Evolutionary conservation across 2,113 vertebrate species (phyloP).

Genomic region (Notarius lentiginosus): DNA sequence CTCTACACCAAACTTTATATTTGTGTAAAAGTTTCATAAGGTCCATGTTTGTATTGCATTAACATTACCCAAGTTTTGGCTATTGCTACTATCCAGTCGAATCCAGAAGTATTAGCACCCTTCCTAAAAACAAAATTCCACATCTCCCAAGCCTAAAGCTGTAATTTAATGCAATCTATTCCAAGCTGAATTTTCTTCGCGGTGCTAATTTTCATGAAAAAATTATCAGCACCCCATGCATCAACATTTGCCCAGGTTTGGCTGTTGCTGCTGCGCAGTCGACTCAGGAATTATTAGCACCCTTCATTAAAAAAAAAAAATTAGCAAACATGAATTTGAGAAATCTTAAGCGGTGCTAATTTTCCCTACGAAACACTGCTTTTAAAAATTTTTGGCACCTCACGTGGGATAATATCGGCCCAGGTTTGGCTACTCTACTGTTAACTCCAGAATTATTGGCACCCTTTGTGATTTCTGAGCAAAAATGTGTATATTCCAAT

Average conservation of each 20-base stretch:
- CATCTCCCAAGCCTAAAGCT: neutral
- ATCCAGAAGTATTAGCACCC: neutral
- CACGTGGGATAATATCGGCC: neutral
- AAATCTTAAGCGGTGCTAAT: neutral
- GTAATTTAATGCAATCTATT: neutral
- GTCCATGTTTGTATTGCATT: neutral
- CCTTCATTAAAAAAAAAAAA: no score
- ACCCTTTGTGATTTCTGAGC: neutral
- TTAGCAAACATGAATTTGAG: no score
- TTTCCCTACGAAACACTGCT: neutral
- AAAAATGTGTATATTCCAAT: neutral
- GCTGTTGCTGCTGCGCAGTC: no score
- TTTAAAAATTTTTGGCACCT: neutral
- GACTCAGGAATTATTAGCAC: no score
- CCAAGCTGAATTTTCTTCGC: neutral
- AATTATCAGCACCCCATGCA: no score
- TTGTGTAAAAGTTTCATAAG: conserved; percentile 14
- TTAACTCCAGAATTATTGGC: neutral
- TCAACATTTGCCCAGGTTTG: no score
- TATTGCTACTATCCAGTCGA: neutral
- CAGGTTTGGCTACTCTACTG: neutral
- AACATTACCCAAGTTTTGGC: neutral
- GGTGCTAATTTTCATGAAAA: no score
- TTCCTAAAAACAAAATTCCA: neutral
- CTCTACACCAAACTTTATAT: neutral